A percentile compares a stretch with the other conserved stretches of the same genome.
Evolutionary conservation across 2,888 invertebrate genomes (phyloP).

Genomic region (Dendrolimus houi): DNA sequence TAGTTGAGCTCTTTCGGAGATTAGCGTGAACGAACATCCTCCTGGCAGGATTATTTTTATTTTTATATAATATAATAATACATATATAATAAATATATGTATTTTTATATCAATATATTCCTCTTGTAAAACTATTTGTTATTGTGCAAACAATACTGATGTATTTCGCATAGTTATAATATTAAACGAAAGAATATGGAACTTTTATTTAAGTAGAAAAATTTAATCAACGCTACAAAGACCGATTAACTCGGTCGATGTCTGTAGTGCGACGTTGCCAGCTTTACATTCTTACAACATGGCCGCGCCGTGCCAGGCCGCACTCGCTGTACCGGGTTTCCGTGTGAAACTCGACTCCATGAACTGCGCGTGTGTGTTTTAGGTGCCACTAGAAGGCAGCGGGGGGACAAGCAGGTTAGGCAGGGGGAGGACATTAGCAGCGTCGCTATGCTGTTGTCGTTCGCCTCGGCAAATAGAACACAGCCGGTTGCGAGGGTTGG

Average conservation of each 20-base stretch:
- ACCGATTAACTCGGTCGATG: conserved; percentile 71
- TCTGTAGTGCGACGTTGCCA: conserved; percentile 72
- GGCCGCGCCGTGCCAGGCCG: conserved; percentile 40
- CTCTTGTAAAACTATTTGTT: too few species aligned
- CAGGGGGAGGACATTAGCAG: conserved; percentile 18
- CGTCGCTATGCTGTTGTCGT: conserved; percentile 7
- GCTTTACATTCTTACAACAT: conserved; percentile 67
- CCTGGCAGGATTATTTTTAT: too few species aligned
- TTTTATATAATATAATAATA: too few species aligned
- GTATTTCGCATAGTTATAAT: too few species aligned
- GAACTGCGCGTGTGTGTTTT: conserved; percentile 57
- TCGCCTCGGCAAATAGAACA: conserved; percentile 5
- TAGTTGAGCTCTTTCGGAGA: too few species aligned
- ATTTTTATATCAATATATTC: too few species aligned
- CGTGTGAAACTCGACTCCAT: conserved; percentile 71
- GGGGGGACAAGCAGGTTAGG: conserved; percentile 13
- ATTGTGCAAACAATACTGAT: too few species aligned
- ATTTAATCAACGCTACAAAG: conserved; percentile 44
- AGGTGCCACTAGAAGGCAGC: conserved; percentile 35
- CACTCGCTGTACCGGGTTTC: conserved; percentile 67
- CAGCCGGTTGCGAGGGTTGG: conserved; percentile 31
- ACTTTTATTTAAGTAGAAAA: conserved; percentile 18
- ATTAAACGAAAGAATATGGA: too few species aligned
- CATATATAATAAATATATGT: too few species aligned
- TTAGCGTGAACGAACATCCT: too few species aligned